Evolutionary conservation across 2,888 invertebrate species (phyloP).

Genomic region (Drosophila anomelani): DNA sequence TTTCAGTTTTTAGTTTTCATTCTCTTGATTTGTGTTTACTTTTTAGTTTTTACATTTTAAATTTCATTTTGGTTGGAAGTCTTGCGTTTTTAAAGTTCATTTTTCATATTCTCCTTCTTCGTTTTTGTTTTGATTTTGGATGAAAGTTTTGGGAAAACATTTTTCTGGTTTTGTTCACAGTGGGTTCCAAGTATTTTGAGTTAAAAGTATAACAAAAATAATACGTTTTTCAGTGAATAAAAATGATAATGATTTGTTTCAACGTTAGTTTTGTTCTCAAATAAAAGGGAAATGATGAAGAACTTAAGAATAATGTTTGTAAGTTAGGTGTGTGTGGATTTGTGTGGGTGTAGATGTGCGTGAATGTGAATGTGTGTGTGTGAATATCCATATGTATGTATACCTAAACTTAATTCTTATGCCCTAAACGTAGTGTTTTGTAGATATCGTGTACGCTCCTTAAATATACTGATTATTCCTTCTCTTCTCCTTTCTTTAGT

Average conservation of each 20-base stretch:
- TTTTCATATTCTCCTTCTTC: conserved; percentile 35
- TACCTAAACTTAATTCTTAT: conserved; percentile 48
- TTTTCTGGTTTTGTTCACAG: conserved; percentile 41
- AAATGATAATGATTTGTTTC: conserved; percentile 15
- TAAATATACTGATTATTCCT: conserved; percentile 59
- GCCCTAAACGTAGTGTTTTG: conserved; percentile 25
- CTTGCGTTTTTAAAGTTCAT: conserved; percentile 41
- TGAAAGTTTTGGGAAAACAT: conserved; percentile 34
- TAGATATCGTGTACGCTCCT: conserved; percentile 60
- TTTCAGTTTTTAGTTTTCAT: conserved; percentile 35
- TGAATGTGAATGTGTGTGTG: neutral
- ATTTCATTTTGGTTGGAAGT: conserved; percentile 60
- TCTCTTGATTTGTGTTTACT: conserved; percentile 31
- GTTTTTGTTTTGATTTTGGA: conserved; percentile 40
- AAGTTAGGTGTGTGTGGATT: conserved; percentile 9
- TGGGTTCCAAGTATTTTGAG: conserved; percentile 21
- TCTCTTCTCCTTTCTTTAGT: conserved; percentile 10
- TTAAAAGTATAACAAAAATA: conserved; percentile 17
- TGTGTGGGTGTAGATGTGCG: neutral
- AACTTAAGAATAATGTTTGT: conserved; percentile 14
- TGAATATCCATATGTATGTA: conserved; percentile 41
- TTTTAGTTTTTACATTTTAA: conserved; percentile 38
- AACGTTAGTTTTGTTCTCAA: conserved; percentile 35
- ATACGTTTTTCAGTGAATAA: conserved; percentile 21
- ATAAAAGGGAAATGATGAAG: conserved; percentile 7